Base-by-base conservation (phyloP, 2,888 invertebrate genomes). In the Oxyteleia sp. region DNA sequence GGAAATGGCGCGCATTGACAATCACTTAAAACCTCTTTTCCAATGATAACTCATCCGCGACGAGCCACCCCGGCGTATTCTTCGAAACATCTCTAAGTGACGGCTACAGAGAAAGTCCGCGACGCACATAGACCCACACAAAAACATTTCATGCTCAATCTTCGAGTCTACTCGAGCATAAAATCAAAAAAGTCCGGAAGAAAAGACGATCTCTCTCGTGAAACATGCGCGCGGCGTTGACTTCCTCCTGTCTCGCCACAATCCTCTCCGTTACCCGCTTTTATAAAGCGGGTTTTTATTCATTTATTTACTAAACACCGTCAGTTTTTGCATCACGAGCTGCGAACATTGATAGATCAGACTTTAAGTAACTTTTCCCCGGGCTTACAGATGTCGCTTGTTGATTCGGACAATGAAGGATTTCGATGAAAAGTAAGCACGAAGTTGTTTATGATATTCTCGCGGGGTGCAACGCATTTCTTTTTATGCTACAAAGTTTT, bases 11-110 rank as follows among this genome's bases (percentile, higher is more conserved):
- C 64, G 74, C 74, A 74, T 74, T 81, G 81, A 74, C 68, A 74
- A 81, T 81, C 81, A 69, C 81, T 81, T 81, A 74, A 81, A 72
- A 74, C 53, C 74, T 74, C 74, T 81, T 81, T 81, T 63, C 55
- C 81, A 68, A 55, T 68, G 68, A 74, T 69, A 74, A 74, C 74
- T 74, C 81, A 68, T 74, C 74, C 81, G 68, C 43, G 32, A 74
- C 47, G 32, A 81, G 55, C 53, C 43, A 59, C 8, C 49, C 32
- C 55, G 45, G 57, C 38, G 53, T 74, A 82, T 75, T 57, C 47
- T 63, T 71, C 63, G 75, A 81, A 69, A 82, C 64, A 82, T 71
- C 61, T 71, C 55, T 64, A 43, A 66, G 68, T 41, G 61, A 55
- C 78, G 63, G 63, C 61, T 51, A 49, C 76, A 18, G 8, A 64